phyloP scores from a whole-genome alignment of 2,888 invertebrate genomes.

The Thecophora atra region DNA sequence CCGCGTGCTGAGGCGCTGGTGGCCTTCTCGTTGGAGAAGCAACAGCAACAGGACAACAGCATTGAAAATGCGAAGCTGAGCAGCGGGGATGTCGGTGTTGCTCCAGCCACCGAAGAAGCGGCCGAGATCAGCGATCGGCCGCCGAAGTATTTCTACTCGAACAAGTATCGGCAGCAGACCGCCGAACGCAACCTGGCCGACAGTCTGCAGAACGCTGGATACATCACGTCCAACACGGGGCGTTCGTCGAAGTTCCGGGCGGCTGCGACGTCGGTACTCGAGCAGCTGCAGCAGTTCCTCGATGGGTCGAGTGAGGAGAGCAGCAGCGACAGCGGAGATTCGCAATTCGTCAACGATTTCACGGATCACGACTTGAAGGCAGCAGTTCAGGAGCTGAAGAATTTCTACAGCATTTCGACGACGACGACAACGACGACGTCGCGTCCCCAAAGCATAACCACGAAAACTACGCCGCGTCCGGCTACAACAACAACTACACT shows the following conservation, averaged over 20 bases:
- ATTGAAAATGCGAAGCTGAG: conserved; percentile 46
- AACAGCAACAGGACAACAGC: conserved; percentile 55
- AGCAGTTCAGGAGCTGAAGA: conserved; percentile 56
- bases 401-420: conserved; percentile 59
- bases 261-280: conserved; percentile 51
- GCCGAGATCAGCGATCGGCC: conserved; percentile 56
- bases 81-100: neutral
- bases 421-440: conserved; percentile 51
- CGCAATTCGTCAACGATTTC: conserved; percentile 56
- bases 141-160: conserved; percentile 58
- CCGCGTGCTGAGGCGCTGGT: conserved; percentile 61
- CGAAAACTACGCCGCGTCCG: conserved; percentile 42
- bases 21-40: conserved; percentile 47
- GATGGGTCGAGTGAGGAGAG: conserved; percentile 54
- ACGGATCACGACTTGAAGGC: conserved; percentile 55
- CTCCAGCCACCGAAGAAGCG: neutral
- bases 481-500: conserved; percentile 46
- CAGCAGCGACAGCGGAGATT: conserved; percentile 54
- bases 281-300: conserved; percentile 56
- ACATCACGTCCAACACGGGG: conserved; percentile 53
- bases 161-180: conserved; percentile 59
- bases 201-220: conserved; percentile 61
- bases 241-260: conserved; percentile 53
- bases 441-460: conserved; percentile 44
- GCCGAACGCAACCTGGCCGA: conserved; percentile 59